phyloP scores from a whole-genome alignment of 2,113 vertebrate species.

The Beaufortia kweichowensis region DNA sequence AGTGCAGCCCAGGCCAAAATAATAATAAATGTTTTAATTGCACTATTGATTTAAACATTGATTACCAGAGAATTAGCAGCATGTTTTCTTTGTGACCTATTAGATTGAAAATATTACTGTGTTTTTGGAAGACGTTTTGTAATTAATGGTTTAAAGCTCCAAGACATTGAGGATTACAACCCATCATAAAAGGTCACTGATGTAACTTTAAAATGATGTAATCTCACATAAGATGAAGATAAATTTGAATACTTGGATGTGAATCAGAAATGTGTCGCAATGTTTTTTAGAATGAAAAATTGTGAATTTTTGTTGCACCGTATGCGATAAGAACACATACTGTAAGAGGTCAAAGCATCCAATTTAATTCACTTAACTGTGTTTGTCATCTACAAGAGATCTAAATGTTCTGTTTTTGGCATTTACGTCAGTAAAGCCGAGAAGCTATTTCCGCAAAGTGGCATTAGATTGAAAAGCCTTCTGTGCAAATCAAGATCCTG shows the following conservation, averaged over 20 bases:
- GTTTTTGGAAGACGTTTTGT: conserved; percentile 22
- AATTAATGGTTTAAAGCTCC: conserved; percentile 18
- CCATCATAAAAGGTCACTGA: no score
- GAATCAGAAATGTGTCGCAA: no score
- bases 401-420: not conserved
- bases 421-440: conserved; percentile 15
- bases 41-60: not conserved
- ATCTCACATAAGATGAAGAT: no score
- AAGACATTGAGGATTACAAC: not conserved
- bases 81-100: not conserved
- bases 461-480: conserved; percentile 21
- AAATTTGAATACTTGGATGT: no score
- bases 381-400: not conserved
- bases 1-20: not conserved
- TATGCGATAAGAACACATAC: no score
- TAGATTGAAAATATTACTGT: not conserved
- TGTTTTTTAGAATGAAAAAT: no score
- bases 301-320: no score
- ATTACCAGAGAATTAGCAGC: not conserved
- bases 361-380: not conserved
- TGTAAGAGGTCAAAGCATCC: not conserved
- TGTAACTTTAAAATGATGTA: no score
- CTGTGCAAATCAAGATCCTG: conserved; percentile 1
- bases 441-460: conserved; percentile 30
- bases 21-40: no score